Conservation (phyloP, 2,113 vertebrate species). For the Istiophorus platypterus region DNA sequence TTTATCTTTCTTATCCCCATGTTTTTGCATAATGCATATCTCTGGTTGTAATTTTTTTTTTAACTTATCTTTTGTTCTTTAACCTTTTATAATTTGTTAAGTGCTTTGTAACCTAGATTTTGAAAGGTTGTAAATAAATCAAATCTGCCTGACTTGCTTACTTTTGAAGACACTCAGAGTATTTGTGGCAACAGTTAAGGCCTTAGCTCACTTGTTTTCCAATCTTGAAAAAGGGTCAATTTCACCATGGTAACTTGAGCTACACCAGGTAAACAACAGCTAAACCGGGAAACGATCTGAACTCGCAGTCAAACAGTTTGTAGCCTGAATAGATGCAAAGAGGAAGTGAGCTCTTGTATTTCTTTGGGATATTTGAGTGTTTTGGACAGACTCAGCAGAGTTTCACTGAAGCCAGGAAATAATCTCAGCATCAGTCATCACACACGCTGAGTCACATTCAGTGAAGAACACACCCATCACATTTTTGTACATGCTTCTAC, state of each 20-base stretch:
- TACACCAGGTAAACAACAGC: constrained; percentile 20
- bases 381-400: constrained; percentile 28
- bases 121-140: no score
- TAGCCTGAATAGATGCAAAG: not conserved
- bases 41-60: no score
- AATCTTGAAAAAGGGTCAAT: not conserved
- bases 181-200: not conserved
- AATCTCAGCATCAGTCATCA: constrained; percentile 21
- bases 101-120: no score
- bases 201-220: not conserved
- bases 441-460: constrained; percentile 38
- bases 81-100: no score
- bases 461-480: constrained; percentile 1
- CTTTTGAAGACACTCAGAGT: not conserved
- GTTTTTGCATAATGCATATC: no score
- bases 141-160: no score
- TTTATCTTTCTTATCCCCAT: not conserved
- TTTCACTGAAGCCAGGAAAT: constrained; percentile 45
- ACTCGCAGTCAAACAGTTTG: not conserved
- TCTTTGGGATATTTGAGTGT: not conserved
- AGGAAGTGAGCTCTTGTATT: constrained; percentile 20
- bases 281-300: constrained; percentile 20
- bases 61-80: no score
- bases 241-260: not conserved
- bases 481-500: not conserved